Evolutionary conservation across 1,140 invertebrate species (phyloP).

Genomic region (Eueides isabella): DNA sequence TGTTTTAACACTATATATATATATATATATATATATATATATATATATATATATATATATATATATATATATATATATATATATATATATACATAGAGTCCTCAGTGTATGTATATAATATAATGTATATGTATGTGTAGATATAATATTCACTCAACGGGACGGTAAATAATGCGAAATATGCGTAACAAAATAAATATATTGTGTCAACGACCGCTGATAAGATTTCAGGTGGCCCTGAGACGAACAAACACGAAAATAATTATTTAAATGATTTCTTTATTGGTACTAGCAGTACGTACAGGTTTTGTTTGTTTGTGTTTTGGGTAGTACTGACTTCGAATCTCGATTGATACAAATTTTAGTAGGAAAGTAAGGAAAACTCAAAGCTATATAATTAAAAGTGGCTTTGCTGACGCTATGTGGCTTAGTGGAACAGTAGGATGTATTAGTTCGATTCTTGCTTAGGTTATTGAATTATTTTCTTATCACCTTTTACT

Average conservation of each 20-base stretch:
- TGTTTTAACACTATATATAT: no score
- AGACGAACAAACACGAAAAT: not conserved
- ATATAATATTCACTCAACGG: not conserved
- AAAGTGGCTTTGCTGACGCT: no score
- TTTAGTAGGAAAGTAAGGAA: no score
- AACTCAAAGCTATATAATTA: no score
- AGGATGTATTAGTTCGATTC: no score
- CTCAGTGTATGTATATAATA: not conserved
- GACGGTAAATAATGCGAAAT: conserved; percentile 8
- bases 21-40: no score
- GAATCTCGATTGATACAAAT: not conserved
- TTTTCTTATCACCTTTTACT: no score
- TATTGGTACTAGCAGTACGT: not conserved
- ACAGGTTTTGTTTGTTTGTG: not conserved
- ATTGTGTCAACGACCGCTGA: conserved; percentile 27
- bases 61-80: no score
- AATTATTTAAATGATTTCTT: not conserved
- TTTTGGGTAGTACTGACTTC: not conserved
- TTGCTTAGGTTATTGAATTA: no score
- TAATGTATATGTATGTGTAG: not conserved
- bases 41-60: no score
- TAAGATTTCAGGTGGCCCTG: conserved; percentile 32
- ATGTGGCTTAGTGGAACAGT: no score
- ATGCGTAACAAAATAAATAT: conserved; percentile 22
- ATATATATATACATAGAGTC: no score